These are phyloP conservation scores for Cryptocheilus praepositus DNA, from an alignment of 2,888 invertebrate species.

Conservation along the genomic window DNA sequence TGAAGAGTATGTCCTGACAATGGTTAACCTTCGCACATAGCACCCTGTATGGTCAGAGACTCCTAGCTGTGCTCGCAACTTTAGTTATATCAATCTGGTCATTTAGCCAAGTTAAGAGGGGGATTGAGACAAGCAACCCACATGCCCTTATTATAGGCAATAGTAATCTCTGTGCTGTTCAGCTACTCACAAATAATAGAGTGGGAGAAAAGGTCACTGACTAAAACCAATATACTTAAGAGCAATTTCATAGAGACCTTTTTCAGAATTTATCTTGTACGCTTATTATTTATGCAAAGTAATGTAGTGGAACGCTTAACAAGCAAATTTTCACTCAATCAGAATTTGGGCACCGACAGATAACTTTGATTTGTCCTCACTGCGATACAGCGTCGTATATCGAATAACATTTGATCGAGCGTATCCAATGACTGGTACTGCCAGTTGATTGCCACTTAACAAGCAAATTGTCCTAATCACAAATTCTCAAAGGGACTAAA, in stretches of 20 bases:
- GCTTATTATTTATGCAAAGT: no score
- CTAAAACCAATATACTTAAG: no score
- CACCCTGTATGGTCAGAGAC: slow-evolving; percentile 38
- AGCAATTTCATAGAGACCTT: no score
- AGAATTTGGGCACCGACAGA: slow-evolving; percentile 2
- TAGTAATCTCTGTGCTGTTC: slow-evolving; percentile 4
- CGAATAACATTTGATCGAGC: slow-evolving; percentile 41
- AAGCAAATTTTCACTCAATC: background rate
- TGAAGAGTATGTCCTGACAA: slow-evolving; percentile 22
- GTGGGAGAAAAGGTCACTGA: no score
- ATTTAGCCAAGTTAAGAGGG: slow-evolving; percentile 29
- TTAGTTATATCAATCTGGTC: slow-evolving; percentile 40
- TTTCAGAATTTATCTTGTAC: no score
- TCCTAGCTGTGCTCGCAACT: slow-evolving; percentile 20
- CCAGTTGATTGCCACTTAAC: slow-evolving; percentile 26
- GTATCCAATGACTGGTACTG: slow-evolving; percentile 46
- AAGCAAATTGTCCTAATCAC: slow-evolving; percentile 11
- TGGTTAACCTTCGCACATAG: slow-evolving; percentile 27
- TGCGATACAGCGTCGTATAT: slow-evolving; percentile 11
- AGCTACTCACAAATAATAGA: background rate
- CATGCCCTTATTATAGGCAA: slow-evolving; percentile 26
- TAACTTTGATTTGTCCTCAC: slow-evolving; percentile 8
- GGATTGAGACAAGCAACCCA: slow-evolving; percentile 29
- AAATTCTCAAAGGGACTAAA: slow-evolving; percentile 1
- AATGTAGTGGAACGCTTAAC: no score